These are phyloP conservation scores for Corythornis vintsioides DNA, from an alignment of 2,113 vertebrate species.

Conservation along the genomic window DNA sequence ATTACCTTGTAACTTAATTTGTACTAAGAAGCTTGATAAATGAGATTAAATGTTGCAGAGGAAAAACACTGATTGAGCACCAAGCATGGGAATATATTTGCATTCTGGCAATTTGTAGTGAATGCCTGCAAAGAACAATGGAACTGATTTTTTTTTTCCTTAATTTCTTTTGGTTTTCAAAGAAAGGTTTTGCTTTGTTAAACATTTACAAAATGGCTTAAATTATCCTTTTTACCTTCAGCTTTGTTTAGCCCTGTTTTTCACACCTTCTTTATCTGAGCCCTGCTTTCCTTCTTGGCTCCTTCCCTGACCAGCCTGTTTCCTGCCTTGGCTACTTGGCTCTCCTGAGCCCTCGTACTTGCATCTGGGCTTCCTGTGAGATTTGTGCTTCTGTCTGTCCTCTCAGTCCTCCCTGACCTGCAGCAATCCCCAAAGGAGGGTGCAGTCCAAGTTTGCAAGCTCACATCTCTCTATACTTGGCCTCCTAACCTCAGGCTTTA, in stretches of 20 bases:
- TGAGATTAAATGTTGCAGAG: constrained; percentile 48
- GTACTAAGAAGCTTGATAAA: constrained; percentile 67
- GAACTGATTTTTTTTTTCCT: neutral
- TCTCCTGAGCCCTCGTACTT: neutral
- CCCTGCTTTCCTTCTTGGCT: neutral
- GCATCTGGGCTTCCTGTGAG: neutral
- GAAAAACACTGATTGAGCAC: constrained; percentile 18
- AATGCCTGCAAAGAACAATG: neutral
- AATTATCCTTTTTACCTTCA: neutral
- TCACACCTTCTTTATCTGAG: neutral
- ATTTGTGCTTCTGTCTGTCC: neutral
- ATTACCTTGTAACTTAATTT: constrained; percentile 70
- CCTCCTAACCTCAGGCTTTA: neutral
- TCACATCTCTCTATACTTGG: neutral
- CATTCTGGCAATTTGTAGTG: neutral
- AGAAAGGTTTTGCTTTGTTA: neutral
- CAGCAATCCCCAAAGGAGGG: neutral
- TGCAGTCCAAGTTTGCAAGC: neutral
- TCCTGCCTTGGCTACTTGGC: neutral
- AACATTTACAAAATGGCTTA: neutral
- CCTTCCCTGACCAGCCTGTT: neutral
- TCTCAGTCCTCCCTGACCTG: neutral
- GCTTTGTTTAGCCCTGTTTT: neutral
- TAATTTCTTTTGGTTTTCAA: neutral
- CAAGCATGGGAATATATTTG: neutral